Base-by-base conservation (phyloP, 1,140 invertebrate species). In the Wiebesia pumilae region DNA sequence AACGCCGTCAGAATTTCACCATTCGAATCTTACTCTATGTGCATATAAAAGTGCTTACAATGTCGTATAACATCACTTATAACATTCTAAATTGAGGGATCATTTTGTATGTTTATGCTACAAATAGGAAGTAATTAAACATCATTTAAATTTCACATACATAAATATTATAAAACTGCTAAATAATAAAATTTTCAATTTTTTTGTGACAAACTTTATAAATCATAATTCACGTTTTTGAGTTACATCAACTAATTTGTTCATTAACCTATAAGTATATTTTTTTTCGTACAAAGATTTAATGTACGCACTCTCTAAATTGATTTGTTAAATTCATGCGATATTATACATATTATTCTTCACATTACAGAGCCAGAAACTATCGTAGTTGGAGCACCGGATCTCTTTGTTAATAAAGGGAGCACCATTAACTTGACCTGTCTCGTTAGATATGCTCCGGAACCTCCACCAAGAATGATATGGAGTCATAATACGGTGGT, bases 401-500 rank as follows among this genome's bases (percentile, higher is more conserved):
- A 96, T 89, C 93, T 96, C 85, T 96, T 95, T 91, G 95, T 96
- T 83, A 95, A 96, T 92, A 95, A 95, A 84, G 96, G 95, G 10
- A 96, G 95, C 86, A 96, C 96, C 51, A 96, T 96, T 88, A 96
- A 96, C 92, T 91, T 96, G 79, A 96, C 96, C 3, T 96, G 96
- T 89, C 94, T 95, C 40, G 95, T 96, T 58, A 95, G 94, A 88
- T 95, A 95, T 86, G 95, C 95, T 27, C 95, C 96, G 21, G 95
- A 96, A 88, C 95, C 96, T 73, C 95, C 96, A 9, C 93, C 94
- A 30, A 94, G 94, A 88, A 96, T 96, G 89, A 94, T 94, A 81
- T 96, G 96, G 96, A 95, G 94, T 84, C 95, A 96, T 90, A 95
- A 96, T 88, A 94, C 94, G 81, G 94, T 95, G 93, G 96, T 96